Conservation (phyloP, 2,113 vertebrate species). For the Chascanopsetta lugubris region DNA sequence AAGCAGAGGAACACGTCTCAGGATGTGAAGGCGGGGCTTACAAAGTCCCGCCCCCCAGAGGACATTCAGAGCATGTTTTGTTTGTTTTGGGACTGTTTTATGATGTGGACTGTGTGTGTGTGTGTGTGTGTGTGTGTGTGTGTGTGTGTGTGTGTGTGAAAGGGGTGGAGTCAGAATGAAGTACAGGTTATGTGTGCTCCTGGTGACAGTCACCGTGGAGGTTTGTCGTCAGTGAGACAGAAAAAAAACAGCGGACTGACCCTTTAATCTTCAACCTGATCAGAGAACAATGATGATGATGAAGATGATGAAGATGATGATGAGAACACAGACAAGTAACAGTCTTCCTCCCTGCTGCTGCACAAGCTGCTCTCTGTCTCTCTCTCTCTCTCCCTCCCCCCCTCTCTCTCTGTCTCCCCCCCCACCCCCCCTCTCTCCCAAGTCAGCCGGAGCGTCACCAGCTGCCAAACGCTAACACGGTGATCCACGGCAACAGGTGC, state of each 20-base stretch:
- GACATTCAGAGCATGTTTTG: background rate
- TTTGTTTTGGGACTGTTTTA: background rate
- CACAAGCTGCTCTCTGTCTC: conserved; percentile 20
- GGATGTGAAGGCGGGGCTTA: too few species aligned
- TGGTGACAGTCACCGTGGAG: background rate
- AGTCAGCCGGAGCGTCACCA: conserved; percentile 6
- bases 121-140: background rate
- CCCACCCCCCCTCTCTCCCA: background rate
- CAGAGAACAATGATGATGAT: background rate
- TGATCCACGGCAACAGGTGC: conserved; percentile 65
- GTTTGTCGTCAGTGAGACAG: background rate
- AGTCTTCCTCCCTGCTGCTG: conserved; percentile 1
- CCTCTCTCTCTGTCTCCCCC: too few species aligned
- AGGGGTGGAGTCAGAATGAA: background rate
- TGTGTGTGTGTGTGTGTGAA: background rate
- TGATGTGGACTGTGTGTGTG: background rate
- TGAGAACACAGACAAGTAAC: too few species aligned
- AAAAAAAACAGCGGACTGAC: background rate
- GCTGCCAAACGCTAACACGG: conserved; percentile 31
- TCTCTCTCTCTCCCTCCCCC: background rate
- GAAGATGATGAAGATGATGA: too few species aligned
- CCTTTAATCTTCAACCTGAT: background rate
- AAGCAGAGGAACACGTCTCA: background rate
- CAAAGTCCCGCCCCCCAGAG: background rate
- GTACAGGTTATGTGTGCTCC: too few species aligned